phyloP scores from a whole-genome alignment of 1,140 invertebrate genomes.

The Habropoda laboriosa region DNA sequence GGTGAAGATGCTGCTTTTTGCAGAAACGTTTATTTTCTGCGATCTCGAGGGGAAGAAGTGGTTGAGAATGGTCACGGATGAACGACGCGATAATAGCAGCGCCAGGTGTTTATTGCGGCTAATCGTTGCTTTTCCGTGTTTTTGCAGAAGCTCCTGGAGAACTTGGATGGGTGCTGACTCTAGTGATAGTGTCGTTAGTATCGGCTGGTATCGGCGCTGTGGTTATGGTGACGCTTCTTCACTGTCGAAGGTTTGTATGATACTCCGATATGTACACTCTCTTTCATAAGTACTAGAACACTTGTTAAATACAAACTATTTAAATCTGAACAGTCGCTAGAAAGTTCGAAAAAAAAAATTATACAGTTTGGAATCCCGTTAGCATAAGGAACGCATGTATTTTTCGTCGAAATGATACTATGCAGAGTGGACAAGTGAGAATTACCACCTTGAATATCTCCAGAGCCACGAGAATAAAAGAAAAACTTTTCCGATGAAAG shows the following conservation, averaged over 20 bases:
- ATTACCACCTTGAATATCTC: no score
- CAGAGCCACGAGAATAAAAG: no score
- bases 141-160: conserved; percentile 80
- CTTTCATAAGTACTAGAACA: no score
- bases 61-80: not conserved
- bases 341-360: no score
- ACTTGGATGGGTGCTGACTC: conserved; percentile 82
- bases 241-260: conserved; percentile 81
- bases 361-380: no score
- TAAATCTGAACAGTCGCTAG: no score
- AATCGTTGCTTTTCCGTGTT: conserved; percentile 26
- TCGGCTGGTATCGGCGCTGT: conserved; percentile 83
- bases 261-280: no score
- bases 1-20: not conserved
- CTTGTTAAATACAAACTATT: no score
- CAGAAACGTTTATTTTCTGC: not conserved
- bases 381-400: no score
- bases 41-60: not conserved
- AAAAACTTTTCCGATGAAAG: no score
- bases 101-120: not conserved
- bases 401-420: no score
- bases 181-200: conserved; percentile 82
- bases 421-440: no score
- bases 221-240: conserved; percentile 82
- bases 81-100: not conserved